Conservation (phyloP, 2,797 vertebrate genomes). For the Caiman crocodilus region DNA sequence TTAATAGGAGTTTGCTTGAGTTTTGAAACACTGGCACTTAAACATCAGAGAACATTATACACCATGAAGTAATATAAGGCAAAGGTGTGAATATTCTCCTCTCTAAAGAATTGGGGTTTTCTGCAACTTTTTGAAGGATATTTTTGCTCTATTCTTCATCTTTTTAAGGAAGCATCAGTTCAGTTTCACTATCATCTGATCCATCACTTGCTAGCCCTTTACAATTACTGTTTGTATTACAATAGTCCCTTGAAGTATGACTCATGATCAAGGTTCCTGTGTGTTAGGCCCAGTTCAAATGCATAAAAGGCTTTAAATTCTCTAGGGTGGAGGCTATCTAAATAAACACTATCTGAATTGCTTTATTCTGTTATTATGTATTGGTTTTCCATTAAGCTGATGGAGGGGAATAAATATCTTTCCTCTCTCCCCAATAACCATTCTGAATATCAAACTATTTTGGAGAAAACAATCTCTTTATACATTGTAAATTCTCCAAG, state of each 20-base stretch:
- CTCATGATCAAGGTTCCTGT: not conserved
- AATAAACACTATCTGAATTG: not conserved
- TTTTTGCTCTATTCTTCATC: not conserved
- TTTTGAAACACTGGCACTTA: not conserved
- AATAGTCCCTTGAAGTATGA: not conserved
- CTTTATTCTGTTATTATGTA: not conserved
- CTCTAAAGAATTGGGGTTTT: not conserved
- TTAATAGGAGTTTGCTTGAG: not conserved
- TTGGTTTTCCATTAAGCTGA: not conserved
- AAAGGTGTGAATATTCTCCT: not conserved
- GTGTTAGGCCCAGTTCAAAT: not conserved
- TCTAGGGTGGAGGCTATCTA: not conserved
- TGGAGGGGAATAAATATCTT: fast-evolving
- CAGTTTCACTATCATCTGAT: not conserved
- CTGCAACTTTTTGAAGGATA: not conserved
- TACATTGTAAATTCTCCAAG: not conserved
- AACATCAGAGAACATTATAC: not conserved
- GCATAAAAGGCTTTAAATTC: not conserved
- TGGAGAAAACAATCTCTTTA: not conserved
- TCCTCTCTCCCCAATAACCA: not conserved
- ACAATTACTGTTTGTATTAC: not conserved
- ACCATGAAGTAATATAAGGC: not conserved
- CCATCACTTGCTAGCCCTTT: not conserved
- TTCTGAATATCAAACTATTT: not conserved
- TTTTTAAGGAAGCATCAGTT: not conserved